Conservation (phyloP, 2,888 invertebrate genomes). For the Pseudanteris insignis region DNA sequence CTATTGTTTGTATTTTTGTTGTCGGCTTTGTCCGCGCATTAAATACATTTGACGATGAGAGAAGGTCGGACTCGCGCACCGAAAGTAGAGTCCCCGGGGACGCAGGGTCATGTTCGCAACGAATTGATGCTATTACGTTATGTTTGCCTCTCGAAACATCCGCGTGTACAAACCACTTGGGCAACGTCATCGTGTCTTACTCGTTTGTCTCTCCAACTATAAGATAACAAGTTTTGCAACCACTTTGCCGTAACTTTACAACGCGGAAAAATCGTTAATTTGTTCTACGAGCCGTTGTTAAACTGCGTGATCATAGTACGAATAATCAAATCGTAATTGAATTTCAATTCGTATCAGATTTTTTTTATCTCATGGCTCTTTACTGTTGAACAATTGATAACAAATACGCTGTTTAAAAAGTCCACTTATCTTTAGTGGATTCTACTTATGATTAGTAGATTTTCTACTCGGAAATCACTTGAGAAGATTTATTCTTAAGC, state of each 20-base stretch:
- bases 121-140: conserved; percentile 41
- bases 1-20: conserved; percentile 18
- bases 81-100: conserved; percentile 30
- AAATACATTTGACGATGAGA: conserved; percentile 12
- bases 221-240: conserved; percentile 37
- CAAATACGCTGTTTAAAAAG: too few relatives aligned
- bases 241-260: conserved; percentile 26
- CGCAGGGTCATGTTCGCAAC: conserved; percentile 29
- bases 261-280: conserved; percentile 28
- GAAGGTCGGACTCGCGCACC: conserved; percentile 14
- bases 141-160: conserved; percentile 39
- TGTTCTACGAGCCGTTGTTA: conserved; percentile 24
- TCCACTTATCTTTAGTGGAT: too few relatives aligned
- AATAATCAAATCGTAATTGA: conserved; percentile 20
- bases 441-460: too few relatives aligned
- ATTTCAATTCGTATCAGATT: conserved; percentile 2
- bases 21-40: neutral
- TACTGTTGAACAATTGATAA: neutral
- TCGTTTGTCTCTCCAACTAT: conserved; percentile 28
- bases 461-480: too few relatives aligned
- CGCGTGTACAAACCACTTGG: conserved; percentile 34
- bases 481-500: too few relatives aligned
- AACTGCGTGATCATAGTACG: conserved; percentile 12
- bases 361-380: too few relatives aligned
- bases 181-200: conserved; percentile 34